Evolutionary conservation across 2,797 vertebrate genomes (phyloP), one percentile per base, ranked within the genome.

Genomic region (Clarias fuscus): DNA sequence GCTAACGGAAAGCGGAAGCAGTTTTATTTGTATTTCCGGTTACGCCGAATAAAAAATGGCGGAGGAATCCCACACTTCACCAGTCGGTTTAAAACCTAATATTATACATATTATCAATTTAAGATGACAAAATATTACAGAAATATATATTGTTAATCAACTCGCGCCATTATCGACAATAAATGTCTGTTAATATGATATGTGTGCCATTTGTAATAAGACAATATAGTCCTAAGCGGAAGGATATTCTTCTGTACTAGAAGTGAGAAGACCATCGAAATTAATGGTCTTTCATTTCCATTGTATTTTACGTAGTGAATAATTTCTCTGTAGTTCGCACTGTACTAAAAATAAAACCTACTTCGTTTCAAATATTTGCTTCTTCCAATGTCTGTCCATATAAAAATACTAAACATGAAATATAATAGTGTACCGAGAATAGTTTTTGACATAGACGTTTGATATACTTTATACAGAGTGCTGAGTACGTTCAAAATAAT

Each of bases 231-330:
- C 11, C 92, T 0, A 7, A 0, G 92, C 91, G 95, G 92, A 95
- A 88, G 84, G 91, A 94, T 93, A 94, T 65, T 13, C 0, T 0
- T 6, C 5, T 48, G 53, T 0, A 64, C 24, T 17, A 0, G 37
- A 37, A 30, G 93, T 20, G 70, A 14, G 92, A 93, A 93, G 95
- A 95, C 95, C 96, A 94, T 96, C 94, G 79, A 90, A 93, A 94
- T 92, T 91, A 94, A 96, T 92, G 95, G 95, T 95, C 94, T 94
- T 94, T 13, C 27, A 4, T 7, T 71, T 83, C 20, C 1, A 6
- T 7, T 70, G 70, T 71, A 22, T 81, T 82, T 56, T 10, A 59
- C 61, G 22, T 59, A 59, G 10, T 27, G 40, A 83, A 33, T 30
- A 33, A 82, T 83, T 68, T 43, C 4, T 30, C 48, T 59, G 10